Evolutionary conservation across 1,140 invertebrate genomes (phyloP).

Genomic region (Drosophila willistoni): DNA sequence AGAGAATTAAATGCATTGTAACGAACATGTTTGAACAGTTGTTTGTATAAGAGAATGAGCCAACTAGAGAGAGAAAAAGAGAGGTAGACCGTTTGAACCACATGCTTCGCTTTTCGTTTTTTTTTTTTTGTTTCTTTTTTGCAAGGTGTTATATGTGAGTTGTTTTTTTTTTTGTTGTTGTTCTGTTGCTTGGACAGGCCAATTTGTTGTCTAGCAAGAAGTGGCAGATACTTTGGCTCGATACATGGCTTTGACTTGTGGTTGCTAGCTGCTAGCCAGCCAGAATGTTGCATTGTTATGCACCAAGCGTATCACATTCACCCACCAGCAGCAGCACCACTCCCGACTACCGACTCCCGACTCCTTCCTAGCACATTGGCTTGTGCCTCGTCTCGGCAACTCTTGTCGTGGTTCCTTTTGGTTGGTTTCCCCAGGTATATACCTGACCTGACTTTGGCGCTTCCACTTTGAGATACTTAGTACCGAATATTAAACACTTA

Average conservation of each 20-base stretch:
- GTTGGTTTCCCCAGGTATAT: slow-evolving; percentile 32
- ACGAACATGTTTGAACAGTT: slow-evolving; percentile 58
- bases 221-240: slow-evolving; percentile 26
- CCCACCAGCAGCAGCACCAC: background rate
- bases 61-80: background rate
- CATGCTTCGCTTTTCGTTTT: background rate
- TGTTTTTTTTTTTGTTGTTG: slow-evolving; percentile 24
- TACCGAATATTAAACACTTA: background rate
- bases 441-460: background rate
- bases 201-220: slow-evolving; percentile 21
- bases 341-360: background rate
- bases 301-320: slow-evolving; percentile 59
- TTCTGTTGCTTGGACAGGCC: slow-evolving; percentile 26
- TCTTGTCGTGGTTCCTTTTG: slow-evolving; percentile 37
- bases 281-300: slow-evolving; percentile 63
- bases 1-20: slow-evolving; percentile 27
- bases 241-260: slow-evolving; percentile 43
- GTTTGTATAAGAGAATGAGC: slow-evolving; percentile 30
- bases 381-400: slow-evolving; percentile 42
- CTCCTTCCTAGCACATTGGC: slow-evolving; percentile 26
- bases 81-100: background rate
- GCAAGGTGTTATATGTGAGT: slow-evolving; percentile 38
- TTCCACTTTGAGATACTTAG: background rate
- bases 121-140: slow-evolving; percentile 19
- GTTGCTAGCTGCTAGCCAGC: slow-evolving; percentile 28